Conservation (phyloP, 2,797 vertebrate genomes). For the Adrianichthys oophorus region DNA sequence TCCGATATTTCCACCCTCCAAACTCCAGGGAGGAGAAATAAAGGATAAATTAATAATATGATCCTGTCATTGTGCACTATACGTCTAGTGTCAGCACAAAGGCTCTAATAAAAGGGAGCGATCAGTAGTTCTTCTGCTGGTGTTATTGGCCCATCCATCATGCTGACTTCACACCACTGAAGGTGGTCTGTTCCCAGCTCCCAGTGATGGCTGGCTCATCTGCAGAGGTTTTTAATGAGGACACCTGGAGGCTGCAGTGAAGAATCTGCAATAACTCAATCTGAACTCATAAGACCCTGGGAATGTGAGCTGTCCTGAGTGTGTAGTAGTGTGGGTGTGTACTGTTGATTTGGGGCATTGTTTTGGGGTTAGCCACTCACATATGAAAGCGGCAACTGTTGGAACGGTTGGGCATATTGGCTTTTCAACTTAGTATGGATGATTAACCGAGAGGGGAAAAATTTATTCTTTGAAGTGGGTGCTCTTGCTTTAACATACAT, state of each 20-base stretch:
- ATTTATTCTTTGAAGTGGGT: slow-evolving; percentile 20
- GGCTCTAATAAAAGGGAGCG: slow-evolving; percentile 48
- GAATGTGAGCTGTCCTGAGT: slow-evolving; percentile 33
- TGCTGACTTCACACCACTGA: slow-evolving; percentile 47
- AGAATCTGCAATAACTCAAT: slow-evolving; percentile 62
- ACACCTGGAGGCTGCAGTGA: slow-evolving; percentile 49
- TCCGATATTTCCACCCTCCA: slow-evolving; percentile 56
- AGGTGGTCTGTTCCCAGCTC: slow-evolving; percentile 58
- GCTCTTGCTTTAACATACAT: slow-evolving; percentile 43
- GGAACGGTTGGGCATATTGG: slow-evolving; percentile 48
- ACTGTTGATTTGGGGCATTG: slow-evolving; percentile 50
- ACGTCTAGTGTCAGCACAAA: slow-evolving; percentile 33
- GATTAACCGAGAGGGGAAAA: slow-evolving; percentile 38
- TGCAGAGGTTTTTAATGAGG: slow-evolving; percentile 42
- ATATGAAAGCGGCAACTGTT: slow-evolving; percentile 45
- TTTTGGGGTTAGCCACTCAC: slow-evolving; percentile 44
- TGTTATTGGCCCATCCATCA: slow-evolving; percentile 71
- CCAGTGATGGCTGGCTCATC: slow-evolving; percentile 58
- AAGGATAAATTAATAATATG: slow-evolving; percentile 56
- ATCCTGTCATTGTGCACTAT: slow-evolving; percentile 23
- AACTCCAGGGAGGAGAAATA: slow-evolving; percentile 49
- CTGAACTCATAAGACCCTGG: slow-evolving; percentile 42
- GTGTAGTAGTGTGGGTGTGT: slow-evolving; percentile 17
- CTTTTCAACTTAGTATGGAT: slow-evolving; percentile 32
- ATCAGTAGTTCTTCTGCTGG: slow-evolving; percentile 60